Evolutionary conservation across 2,888 invertebrate species (phyloP), one percentile per base, ranked within the genome.

Genomic region (Trichacis sp.): DNA sequence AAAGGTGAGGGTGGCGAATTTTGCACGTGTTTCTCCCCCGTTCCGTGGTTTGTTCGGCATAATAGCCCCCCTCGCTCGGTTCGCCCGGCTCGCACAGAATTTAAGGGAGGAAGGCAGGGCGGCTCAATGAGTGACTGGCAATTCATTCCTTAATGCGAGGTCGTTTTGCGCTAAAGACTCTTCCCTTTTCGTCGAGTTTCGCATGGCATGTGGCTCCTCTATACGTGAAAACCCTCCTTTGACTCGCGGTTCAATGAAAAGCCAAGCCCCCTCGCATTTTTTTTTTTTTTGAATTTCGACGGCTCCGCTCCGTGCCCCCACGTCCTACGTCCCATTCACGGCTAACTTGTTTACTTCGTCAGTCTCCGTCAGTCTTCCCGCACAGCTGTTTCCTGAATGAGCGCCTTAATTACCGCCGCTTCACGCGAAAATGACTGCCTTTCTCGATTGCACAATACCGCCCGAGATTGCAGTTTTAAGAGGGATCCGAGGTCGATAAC

Each of bases 141-240:
- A 79, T 79, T 78, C 77, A 78, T 75, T 77, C 74, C 64, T 75
- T 76, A 77, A 77, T 76, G 77, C 73, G 66, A 61, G 73, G 71
- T 76, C 78, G 74, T 77, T 78, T 77, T 72, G 73, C 70, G 54
- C 70, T 53, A 63, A 67, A 63, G 64, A 69, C 55, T 57, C 62
- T 66, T 70, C 55, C 59, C 64, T 62, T 40, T 61, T 63, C 43
- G 46, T 42, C 42, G 42, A 18, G 56, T n/a, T 24, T 43, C 52
- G 52, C 43, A 45, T 55, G 50, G 61, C 55, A 49, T 55, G 50
- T 58, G 52, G 43, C 61, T 52, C 40, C 33, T 40, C 40, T 40
- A 49, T 30, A 24, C 24, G 55, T 61, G 56, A 68, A 68, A 64
- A 55, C 48, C 47, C 49, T 60, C 61, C 56, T 61, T 58, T 64